A percentile compares a stretch with the other conserved stretches of the same genome.
These are phyloP conservation scores for Pristis pectinata DNA, from an alignment of 2,797 vertebrate genomes.

Conservation along the genomic window DNA sequence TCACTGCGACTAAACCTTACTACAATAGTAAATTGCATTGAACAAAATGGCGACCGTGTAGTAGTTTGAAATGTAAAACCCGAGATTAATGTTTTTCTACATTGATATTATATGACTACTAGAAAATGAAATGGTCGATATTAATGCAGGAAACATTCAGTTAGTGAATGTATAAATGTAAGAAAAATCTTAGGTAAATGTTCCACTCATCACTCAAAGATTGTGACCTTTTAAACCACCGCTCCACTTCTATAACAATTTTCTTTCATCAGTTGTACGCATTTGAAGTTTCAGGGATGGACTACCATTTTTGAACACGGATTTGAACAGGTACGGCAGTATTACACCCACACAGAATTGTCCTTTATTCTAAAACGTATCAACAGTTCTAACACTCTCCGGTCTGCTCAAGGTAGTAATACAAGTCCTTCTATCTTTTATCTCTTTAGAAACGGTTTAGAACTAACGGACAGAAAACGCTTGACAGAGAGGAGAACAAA, in stretches of 20 bases:
- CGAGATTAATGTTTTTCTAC: slow-evolving; percentile 13
- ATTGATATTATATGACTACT: neutral
- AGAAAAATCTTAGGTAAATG: neutral
- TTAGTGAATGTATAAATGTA: neutral
- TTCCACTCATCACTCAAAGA: neutral
- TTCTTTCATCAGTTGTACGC: neutral
- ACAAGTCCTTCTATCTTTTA: slow-evolving; percentile 36
- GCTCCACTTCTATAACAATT: neutral
- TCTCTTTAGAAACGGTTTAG: slow-evolving; percentile 53
- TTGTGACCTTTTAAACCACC: neutral
- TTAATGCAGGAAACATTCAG: neutral
- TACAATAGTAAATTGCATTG: slow-evolving; percentile 17
- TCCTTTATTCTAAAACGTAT: slow-evolving; percentile 2
- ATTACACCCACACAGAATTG: neutral
- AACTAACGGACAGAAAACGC: slow-evolving; percentile 75
- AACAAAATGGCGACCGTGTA: slow-evolving; percentile 34
- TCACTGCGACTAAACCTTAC: neutral
- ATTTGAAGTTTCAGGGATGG: neutral
- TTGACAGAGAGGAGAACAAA: slow-evolving; percentile 88
- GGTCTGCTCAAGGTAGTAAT: slow-evolving; percentile 32
- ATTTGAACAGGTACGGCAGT: slow-evolving; percentile 19
- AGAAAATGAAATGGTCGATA: neutral
- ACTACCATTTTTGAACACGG: neutral
- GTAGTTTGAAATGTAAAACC: slow-evolving; percentile 4
- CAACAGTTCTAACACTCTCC: slow-evolving; percentile 28